Evolutionary conservation across 2,113 vertebrate species (phyloP), one percentile per base, ranked within the genome.

Genomic region (Psittacara wagleri): DNA sequence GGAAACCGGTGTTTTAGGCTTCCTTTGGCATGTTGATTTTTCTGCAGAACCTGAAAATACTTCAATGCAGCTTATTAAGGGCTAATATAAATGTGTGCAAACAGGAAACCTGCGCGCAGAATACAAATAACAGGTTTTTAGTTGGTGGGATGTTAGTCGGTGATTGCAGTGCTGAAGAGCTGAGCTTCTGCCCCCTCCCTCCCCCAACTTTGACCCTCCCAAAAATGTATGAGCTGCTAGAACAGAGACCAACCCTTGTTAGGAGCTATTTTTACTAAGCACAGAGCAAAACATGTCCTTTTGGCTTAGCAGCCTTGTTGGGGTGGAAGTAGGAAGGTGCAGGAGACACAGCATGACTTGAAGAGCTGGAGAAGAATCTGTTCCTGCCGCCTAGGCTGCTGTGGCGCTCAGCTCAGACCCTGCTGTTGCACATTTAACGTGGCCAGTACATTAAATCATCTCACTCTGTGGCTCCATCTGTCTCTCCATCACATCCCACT

Each of bases 391-490:
- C 24, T 37, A 43, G 35, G 41, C 73, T 2, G 0, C 3, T 16
- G 59, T 3, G 51, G 74, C 55, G 64, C 10, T 83, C 46, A 86
- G 82, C 41, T 63, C 79, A 67, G 70, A 11, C 46, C 67, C 31
- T 48, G 57, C 33, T 12, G 6, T 24, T 19, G 5, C 1, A 1
- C 5, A 0, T 49, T 64, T 46, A 46, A 39, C 49, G 1, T 0
- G 4, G 41, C 25, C 75, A 48, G 3, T 33, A 2, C 78, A 70
- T 74, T 25, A 48, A 86, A 88, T 78, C 41, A 9, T 33, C 64
- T 59, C n/a, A 10, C 72, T 69, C 2, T 0, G 4, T 11, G 68
- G 82, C 46, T 83, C 31, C 33, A 19, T 80, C 67, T 61, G 9
- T 5, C 14, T 77, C 83, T 62, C 35, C 24, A 29, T 33, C 72